Evolutionary conservation across 1,140 invertebrate genomes (phyloP).

Genomic region (Listronotus bonariensis): DNA sequence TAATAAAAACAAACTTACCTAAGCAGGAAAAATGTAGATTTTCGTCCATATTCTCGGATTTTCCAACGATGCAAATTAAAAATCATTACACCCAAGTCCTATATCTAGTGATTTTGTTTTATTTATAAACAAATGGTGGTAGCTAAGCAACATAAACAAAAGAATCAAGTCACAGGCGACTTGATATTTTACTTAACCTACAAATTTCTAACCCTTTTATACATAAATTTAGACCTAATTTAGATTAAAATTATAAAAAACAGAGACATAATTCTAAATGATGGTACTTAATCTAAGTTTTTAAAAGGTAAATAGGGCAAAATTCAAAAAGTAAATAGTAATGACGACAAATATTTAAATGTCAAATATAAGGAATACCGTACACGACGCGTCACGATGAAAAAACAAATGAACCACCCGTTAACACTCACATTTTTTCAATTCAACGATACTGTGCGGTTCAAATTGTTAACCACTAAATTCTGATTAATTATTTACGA

Average conservation of each 20-base stretch:
- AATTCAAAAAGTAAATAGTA: background rate
- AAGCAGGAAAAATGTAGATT: too few relatives aligned
- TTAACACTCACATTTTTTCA: slow-evolving; percentile 6
- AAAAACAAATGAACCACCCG: background rate
- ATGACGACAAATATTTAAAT: slow-evolving; percentile 2
- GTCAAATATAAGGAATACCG: slow-evolving; percentile 9
- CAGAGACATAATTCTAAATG: background rate
- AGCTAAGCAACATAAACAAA: slow-evolving; percentile 22
- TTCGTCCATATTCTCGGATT: too few relatives aligned
- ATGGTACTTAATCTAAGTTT: background rate
- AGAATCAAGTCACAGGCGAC: slow-evolving; percentile 10
- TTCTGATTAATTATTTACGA: slow-evolving; percentile 17
- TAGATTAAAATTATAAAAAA: too few relatives aligned
- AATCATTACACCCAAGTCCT: too few relatives aligned
- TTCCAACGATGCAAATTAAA: too few relatives aligned
- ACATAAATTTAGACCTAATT: background rate
- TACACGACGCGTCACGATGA: background rate
- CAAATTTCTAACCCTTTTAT: background rate
- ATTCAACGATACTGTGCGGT: background rate
- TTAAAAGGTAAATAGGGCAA: background rate
- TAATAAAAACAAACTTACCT: too few relatives aligned
- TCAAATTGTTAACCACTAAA: background rate
- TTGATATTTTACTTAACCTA: slow-evolving; percentile 18
- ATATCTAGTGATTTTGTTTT: background rate
- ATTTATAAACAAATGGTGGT: slow-evolving; percentile 24